Conservation (phyloP, 2,797 vertebrate genomes). For the Natrix natrix region DNA sequence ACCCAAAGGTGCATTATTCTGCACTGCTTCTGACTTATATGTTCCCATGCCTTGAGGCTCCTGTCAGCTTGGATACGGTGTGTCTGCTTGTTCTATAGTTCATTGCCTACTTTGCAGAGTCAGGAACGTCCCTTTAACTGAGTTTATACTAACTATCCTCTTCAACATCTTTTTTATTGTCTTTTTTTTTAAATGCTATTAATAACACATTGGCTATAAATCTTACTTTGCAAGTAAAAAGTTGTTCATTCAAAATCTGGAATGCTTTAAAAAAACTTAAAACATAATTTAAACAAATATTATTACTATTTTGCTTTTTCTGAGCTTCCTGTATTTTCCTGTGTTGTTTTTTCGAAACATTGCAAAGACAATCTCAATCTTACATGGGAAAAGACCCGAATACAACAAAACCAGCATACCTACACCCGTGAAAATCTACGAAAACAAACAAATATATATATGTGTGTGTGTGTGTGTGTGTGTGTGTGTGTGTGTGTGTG, state of each 20-base stretch:
- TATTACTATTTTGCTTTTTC: not conserved
- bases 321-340: not conserved
- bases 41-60: not conserved
- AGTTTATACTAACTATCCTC: not conserved
- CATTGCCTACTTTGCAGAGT: not conserved
- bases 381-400: too few relatives aligned
- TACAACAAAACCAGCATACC: too few relatives aligned
- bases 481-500: too few relatives aligned
- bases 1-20: not conserved
- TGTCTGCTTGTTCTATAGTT: not conserved
- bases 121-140: not conserved
- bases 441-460: too few relatives aligned
- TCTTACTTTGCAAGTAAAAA: not conserved
- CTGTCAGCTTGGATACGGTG: not conserved
- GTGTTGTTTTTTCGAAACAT: not conserved
- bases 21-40: not conserved
- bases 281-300: not conserved
- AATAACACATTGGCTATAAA: not conserved
- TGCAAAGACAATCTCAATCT: too few relatives aligned
- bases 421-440: too few relatives aligned
- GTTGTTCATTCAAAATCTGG: not conserved
- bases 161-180: not conserved
- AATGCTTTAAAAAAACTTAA: not conserved
- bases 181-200: not conserved
- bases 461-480: too few relatives aligned